Evolutionary conservation across 2,888 invertebrate genomes (phyloP), one percentile per base, ranked within the genome.

Genomic region (Pyrochroa serraticornis): DNA sequence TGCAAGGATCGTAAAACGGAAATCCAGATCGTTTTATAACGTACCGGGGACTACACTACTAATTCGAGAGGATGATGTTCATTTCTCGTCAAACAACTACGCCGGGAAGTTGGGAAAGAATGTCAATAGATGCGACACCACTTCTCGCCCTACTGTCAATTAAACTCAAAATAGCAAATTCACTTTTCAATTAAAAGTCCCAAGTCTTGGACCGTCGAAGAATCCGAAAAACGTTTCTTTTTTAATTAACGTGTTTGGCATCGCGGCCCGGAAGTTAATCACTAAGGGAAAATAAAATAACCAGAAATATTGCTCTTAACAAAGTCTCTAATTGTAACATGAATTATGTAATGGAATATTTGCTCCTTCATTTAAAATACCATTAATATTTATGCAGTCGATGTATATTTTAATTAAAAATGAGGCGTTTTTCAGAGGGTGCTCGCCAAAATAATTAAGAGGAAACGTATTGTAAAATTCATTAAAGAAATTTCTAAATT

Each of bases 11-110:
- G 68, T 71, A 70, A 71, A 66, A 62, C 64, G 65, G 62, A 66
- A 68, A 67, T 70, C 66, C 64, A 59, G 66, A 69, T 70, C 69
- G 70, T 63, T 71, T 71, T 71, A 71, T 68, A 68, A 69, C 69
- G 63, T 66, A 64, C 63, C 46, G 51, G 69, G 66, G 69, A 67
- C 62, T 62, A 58, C 55, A 62, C 60, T 58, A 54, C 64, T 69
- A 70, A 69, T 71, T 67, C 63, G 55, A 45, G 42, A 55, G 58
- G 64, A 64, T 63, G 64, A 65, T 62, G 64, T 66, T 62, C 65
- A 53, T 54, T 61, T 54, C 41, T 49, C 45, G 42, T 58, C 58
- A 51, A 58, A 54, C 46, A 45, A 57, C 43, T 53, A 22, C 36
- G 13, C 14, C 30, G 32, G 33, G 14, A 35, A 35, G 35, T 41